phyloP scores from a whole-genome alignment of 2,113 vertebrate species.

The Microcebus griseorufus region DNA sequence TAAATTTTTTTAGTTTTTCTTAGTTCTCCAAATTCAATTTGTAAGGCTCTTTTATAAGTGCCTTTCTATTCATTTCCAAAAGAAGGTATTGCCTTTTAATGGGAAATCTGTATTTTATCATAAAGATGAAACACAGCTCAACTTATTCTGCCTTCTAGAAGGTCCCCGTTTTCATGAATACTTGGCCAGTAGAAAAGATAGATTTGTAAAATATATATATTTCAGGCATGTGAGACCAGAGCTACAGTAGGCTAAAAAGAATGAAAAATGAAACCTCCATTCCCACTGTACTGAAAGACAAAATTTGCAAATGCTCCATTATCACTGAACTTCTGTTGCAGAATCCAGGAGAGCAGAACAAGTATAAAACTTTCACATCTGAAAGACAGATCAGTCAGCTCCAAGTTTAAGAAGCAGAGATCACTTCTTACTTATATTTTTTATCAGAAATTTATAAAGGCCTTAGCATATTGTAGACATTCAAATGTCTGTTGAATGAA shows the following conservation, averaged over 20 bases:
- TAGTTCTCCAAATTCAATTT: neutral
- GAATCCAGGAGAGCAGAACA: neutral
- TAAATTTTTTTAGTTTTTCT: slow-evolving; percentile 28
- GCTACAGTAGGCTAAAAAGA: neutral
- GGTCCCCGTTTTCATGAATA: slow-evolving; percentile 33
- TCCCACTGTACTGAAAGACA: neutral
- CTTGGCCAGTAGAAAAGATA: slow-evolving; percentile 35
- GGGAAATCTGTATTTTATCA: slow-evolving; percentile 36
- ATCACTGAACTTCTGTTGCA: neutral
- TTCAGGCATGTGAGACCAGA: slow-evolving; percentile 39
- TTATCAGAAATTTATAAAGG: neutral
- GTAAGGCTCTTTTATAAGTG: neutral
- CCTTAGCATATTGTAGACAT: neutral
- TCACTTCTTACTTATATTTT: neutral
- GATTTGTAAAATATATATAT: slow-evolving; percentile 40
- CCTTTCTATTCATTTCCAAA: slow-evolving; percentile 26
- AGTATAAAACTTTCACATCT: neutral
- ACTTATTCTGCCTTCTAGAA: slow-evolving; percentile 41
- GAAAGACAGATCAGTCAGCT: neutral
- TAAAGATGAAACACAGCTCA: slow-evolving; percentile 32
- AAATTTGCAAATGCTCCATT: slow-evolving; percentile 31
- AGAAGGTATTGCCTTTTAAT: slow-evolving; percentile 39
- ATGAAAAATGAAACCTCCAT: slow-evolving; percentile 30
- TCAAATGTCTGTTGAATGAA: neutral
- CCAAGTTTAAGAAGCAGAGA: neutral